Evolutionary conservation across 2,888 invertebrate genomes (phyloP).

Genomic region (Habrosyne pyritoides): DNA sequence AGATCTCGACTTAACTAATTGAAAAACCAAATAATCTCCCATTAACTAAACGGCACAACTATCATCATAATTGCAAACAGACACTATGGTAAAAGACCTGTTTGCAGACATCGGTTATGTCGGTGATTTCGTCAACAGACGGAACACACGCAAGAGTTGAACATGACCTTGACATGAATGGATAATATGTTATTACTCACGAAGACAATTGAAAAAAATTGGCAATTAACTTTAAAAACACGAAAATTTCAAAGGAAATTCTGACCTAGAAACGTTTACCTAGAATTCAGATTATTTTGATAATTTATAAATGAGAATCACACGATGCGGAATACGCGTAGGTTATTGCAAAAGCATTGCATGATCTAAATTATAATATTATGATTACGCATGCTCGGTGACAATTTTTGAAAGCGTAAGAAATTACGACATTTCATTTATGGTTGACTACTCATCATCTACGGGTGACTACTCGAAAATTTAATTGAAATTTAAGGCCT

Average conservation of each 20-base stretch:
- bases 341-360: background rate
- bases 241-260: background rate
- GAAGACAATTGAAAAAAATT: constrained; percentile 3
- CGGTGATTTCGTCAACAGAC: constrained; percentile 24
- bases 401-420: background rate
- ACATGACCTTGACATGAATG: constrained; percentile 29
- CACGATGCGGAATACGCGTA: background rate
- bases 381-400: background rate
- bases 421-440: background rate
- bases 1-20: background rate
- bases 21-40: background rate
- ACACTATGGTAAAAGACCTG: constrained; percentile 15
- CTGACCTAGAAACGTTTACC: background rate
- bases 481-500: too few species aligned
- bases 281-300: background rate
- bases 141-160: constrained; percentile 10
- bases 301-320: background rate
- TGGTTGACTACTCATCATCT: background rate
- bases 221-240: background rate
- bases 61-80: background rate
- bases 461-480: too few species aligned
- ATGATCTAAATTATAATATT: background rate
- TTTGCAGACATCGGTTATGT: constrained; percentile 2
- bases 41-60: background rate
- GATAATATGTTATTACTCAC: background rate